These are phyloP conservation scores for Keiferia lycopersicella DNA, from an alignment of 2,888 invertebrate species.

Conservation along the genomic window DNA sequence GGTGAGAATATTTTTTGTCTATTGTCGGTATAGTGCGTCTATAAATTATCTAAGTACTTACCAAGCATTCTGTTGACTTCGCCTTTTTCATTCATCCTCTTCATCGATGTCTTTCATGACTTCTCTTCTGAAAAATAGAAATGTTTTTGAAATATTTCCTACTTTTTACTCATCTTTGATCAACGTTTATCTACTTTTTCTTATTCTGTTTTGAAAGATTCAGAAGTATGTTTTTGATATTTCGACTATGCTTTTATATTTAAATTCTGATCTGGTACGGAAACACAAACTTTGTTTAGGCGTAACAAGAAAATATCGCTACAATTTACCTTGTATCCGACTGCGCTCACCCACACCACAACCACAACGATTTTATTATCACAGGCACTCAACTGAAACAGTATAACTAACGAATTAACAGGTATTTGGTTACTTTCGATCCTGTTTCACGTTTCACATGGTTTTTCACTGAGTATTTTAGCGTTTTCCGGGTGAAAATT, in stretches of 20 bases:
- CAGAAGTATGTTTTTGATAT: neutral
- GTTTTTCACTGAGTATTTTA: constrained; percentile 53
- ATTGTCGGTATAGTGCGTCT: too few relatives aligned
- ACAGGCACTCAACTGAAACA: constrained; percentile 60
- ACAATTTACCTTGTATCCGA: constrained; percentile 48
- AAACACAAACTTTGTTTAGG: constrained; percentile 16
- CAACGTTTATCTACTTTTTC: neutral
- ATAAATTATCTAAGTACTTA: constrained; percentile 46
- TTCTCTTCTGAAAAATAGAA: constrained; percentile 48
- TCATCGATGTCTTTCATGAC: constrained; percentile 69
- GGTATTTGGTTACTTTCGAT: constrained; percentile 40
- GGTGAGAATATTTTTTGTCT: too few relatives aligned
- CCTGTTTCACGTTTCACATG: constrained; percentile 47
- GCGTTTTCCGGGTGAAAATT: constrained; percentile 48
- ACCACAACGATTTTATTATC: constrained; percentile 62
- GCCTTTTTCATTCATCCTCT: constrained; percentile 74
- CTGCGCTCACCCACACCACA: constrained; percentile 43
- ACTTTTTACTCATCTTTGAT: too few relatives aligned
- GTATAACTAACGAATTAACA: constrained; percentile 46
- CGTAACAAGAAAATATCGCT: constrained; percentile 2
- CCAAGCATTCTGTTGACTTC: constrained; percentile 77
- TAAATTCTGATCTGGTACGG: neutral
- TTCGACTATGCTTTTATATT: neutral
- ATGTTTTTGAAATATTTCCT: neutral
- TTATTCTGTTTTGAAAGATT: neutral